Base-by-base conservation (phyloP, 2,797 vertebrate genomes). In the Chelmon rostratus region DNA sequence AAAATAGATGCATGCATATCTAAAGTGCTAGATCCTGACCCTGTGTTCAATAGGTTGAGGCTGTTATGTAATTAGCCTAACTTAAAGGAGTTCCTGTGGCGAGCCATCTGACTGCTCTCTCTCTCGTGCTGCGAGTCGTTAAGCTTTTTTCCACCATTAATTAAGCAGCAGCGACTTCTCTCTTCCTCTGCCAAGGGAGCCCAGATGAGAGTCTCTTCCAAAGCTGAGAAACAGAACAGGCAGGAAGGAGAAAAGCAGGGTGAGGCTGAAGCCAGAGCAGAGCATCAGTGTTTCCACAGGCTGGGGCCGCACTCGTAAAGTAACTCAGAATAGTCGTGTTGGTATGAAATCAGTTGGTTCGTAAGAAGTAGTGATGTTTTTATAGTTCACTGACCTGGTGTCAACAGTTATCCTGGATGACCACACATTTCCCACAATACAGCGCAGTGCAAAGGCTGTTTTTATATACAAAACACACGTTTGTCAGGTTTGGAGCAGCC, bases 71-170 rank as follows among this genome's bases (percentile, higher is more conserved):
- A 87, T 92, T 89, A 85, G 65, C 21, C 37, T 1, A 73, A 85
- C 71, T 82, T 84, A 61, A 73, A 80, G 79, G 66, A 84, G 79
- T 58, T 91, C 78, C 79, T 86, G 86, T 64, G 79, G 83, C 9
- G 70, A 79, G 52, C 58, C 31, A 33, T 73, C 77, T 31, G 11
- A 65, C 79, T 70, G 54, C 79, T 50, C 31, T 73, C 66, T 50
- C 68, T 31, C 56, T 74, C 71, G 0, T 35, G 67, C 83, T 84
- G 79, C 12, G 70, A 84, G 72, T 84, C 21, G 42, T 82, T 86
- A 71, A 76, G 83, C 83, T 78, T 81, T 68, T 88, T 82, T 86
- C 68, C 83, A 71, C 59, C 82, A 81, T 89, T 93, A 93, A 93
- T 91, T 90, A 91, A 89, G 75, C 74, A 68, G 81, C 82, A 62